Evolutionary conservation across 2,113 vertebrate genomes (phyloP).

Genomic region (Eurypyga helias): DNA sequence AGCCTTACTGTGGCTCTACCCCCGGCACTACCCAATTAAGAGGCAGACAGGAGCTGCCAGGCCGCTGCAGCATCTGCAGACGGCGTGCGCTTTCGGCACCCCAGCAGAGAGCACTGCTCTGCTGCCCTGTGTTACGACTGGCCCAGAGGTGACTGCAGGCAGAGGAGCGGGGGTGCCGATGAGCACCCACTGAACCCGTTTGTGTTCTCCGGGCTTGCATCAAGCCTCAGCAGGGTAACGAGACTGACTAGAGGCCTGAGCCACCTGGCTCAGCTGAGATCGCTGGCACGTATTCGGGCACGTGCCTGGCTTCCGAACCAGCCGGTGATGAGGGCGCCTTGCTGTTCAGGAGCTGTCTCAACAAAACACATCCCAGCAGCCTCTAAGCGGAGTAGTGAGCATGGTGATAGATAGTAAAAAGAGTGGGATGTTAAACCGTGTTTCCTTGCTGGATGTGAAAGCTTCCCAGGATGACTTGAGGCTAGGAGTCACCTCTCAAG

Average conservation of each 20-base stretch:
- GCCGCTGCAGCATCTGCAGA: neutral
- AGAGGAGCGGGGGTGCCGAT: neutral
- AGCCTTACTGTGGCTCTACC: neutral
- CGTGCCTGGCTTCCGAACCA: neutral
- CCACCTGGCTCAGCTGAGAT: neutral
- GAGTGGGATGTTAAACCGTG: neutral
- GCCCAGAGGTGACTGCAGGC: neutral
- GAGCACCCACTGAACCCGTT: neutral
- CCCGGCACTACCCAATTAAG: neutral
- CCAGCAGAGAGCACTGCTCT: slow-evolving; percentile 27
- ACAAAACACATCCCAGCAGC: neutral
- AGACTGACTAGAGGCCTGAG: neutral
- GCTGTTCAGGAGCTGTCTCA: neutral
- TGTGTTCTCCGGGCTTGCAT: neutral
- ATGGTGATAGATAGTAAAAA: neutral
- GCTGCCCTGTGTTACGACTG: neutral
- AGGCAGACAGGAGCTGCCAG: neutral
- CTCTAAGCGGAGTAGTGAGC: neutral
- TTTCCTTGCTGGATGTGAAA: neutral
- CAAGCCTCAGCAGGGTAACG: neutral
- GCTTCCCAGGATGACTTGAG: neutral
- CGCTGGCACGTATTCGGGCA: neutral
- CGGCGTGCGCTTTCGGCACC: neutral
- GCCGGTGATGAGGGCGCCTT: neutral
- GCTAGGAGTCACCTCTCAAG: neutral